phyloP scores from a whole-genome alignment of 2,797 vertebrate genomes.

The Etheostoma nigrum region DNA sequence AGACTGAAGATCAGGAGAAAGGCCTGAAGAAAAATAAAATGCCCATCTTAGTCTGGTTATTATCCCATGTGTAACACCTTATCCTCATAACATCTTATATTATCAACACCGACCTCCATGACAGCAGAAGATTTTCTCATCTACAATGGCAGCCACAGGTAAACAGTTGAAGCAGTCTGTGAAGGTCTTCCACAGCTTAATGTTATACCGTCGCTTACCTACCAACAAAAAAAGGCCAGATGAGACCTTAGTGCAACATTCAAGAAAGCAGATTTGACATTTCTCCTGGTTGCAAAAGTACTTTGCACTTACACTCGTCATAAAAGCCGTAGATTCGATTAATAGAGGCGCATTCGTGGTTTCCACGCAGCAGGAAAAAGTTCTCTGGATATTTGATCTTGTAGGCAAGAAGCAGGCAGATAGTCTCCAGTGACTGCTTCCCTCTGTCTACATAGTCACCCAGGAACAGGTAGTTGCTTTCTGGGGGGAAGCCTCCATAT shows the following conservation, averaged over 20 bases:
- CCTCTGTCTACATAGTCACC: constrained; percentile 89
- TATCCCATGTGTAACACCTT: neutral
- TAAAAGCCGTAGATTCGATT: constrained; percentile 91
- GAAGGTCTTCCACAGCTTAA: constrained; percentile 98
- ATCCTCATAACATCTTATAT: rapidly evolving
- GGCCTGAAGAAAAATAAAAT: constrained; percentile 62
- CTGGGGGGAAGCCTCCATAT: constrained; percentile 88
- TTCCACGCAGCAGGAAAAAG: constrained; percentile 88
- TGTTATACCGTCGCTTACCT: constrained; percentile 98
- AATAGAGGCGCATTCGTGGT: constrained; percentile 89
- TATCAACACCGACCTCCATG: constrained; percentile 80
- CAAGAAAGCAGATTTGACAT: neutral
- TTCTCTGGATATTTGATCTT: constrained; percentile 90
- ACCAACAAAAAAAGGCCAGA: neutral
- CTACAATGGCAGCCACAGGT: constrained; percentile 96
- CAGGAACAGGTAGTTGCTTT: constrained; percentile 89
- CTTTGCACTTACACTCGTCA: constrained; percentile 84
- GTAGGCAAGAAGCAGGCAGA: constrained; percentile 88
- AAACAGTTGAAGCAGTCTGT: constrained; percentile 99
- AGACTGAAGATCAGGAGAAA: constrained; percentile 87
- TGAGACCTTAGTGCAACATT: neutral
- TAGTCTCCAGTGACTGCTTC: constrained; percentile 89
- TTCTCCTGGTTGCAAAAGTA: rapidly evolving
- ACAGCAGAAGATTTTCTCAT: constrained; percentile 90
- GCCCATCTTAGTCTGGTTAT: neutral